A percentile compares a stretch with the other conserved stretches of the same genome.
These are phyloP conservation scores for Unio delphinus DNA, from an alignment of 2,888 invertebrate species.

Conservation along the genomic window DNA sequence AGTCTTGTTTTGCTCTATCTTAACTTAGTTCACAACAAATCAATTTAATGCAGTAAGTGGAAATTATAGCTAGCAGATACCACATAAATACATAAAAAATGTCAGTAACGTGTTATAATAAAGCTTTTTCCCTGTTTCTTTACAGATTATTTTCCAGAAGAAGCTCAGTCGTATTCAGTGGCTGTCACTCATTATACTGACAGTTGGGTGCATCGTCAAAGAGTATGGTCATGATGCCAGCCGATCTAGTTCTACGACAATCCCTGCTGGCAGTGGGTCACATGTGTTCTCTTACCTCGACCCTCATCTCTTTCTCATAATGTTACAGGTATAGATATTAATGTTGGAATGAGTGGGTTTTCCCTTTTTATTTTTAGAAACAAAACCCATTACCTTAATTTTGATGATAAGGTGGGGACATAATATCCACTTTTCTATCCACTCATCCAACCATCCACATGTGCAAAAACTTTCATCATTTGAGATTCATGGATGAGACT, in stretches of 20 bases:
- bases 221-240: conserved; percentile 75
- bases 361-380: too few species aligned
- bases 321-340: conserved; percentile 77
- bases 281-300: conserved; percentile 35
- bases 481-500: too few species aligned
- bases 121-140: conserved; percentile 10
- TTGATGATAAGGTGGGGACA: too few species aligned
- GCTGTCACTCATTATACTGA: conserved; percentile 88
- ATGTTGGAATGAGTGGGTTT: not conserved
- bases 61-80: too few species aligned
- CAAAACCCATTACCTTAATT: too few species aligned
- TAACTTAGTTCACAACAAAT: too few species aligned
- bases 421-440: too few species aligned
- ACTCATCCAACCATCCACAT: too few species aligned
- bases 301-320: conserved; percentile 44
- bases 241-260: conserved; percentile 6
- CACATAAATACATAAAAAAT: too few species aligned
- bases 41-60: too few species aligned
- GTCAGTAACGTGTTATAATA: not conserved
- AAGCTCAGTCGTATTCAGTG: conserved; percentile 86
- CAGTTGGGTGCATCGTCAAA: conserved; percentile 92
- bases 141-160: conserved; percentile 88
- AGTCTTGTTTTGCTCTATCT: too few species aligned
- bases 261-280: not conserved
- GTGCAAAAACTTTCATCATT: too few species aligned